These are phyloP conservation scores for Vesta saturnalis DNA, from an alignment of 2,888 invertebrate species.

Conservation along the genomic window DNA sequence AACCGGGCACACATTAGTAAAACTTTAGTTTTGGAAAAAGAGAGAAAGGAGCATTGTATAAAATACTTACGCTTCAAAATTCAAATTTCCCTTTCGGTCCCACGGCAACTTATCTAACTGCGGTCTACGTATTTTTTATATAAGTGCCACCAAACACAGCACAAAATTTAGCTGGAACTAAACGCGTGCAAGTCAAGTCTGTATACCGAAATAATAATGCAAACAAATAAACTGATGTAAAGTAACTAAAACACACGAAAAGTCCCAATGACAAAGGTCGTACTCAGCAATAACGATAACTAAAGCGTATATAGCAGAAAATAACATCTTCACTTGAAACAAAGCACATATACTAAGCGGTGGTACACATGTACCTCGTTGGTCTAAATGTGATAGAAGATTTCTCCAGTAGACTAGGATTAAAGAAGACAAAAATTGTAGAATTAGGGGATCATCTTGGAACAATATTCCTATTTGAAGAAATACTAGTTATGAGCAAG, in stretches of 20 bases:
- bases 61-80: not conserved
- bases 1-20: not conserved
- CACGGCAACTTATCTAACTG: not conserved
- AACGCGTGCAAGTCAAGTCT: not conserved
- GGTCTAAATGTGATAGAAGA: too few species aligned
- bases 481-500: too few species aligned
- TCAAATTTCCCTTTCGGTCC: not conserved
- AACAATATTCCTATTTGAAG: too few species aligned
- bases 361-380: too few species aligned
- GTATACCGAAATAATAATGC: not conserved
- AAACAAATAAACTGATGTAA: not conserved
- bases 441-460: too few species aligned
- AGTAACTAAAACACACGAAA: not conserved
- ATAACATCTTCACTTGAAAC: not conserved
- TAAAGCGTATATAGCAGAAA: not conserved
- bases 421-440: too few species aligned
- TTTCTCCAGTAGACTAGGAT: too few species aligned
- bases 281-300: not conserved
- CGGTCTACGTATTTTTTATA: not conserved
- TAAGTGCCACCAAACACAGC: not conserved
- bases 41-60: too few species aligned
- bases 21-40: not conserved
- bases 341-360: too few species aligned
- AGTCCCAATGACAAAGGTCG: not conserved
- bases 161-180: not conserved